Base-by-base conservation (phyloP, 2,113 vertebrate species). In the Diadophis punctatus region DNA sequence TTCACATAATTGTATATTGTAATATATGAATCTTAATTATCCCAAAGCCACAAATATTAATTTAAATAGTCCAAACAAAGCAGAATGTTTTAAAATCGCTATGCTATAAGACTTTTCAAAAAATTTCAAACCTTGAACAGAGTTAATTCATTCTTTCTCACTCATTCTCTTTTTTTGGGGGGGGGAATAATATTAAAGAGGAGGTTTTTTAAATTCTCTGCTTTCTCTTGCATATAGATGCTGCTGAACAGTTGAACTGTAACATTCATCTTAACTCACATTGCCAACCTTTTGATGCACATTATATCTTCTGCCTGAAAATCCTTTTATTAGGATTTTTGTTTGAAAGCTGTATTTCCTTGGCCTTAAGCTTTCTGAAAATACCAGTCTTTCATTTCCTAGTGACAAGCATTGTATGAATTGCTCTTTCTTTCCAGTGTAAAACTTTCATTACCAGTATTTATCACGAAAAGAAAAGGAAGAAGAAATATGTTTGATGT, bases 161-260 rank as follows among this genome's bases (percentile, higher is more conserved):
- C 60, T 68, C 68, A 18, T 34, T 80, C n/a, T 39, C 68, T 39
- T 39, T 80, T 80, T 39, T n/a, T n/a, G n/a, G 18, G 34, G 18
- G 7, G 34, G 18, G 18, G 22, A 80, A 39, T 80, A 94, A 94
- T 55, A 12, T 43, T 46, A 46, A 90, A 30, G 90, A 27, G 5
- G 2, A 51, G 51, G 0, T 39, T 55, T n/a, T 30, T 1, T 86
- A 93, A 92, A 91, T 34, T 30, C 43, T 88, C 63, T 10, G 85
- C 88, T 90, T 94, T 20, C 30, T 30, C 92, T 91, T 94, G 22
- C 88, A 94, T 46, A 90, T 68, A 92, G 88, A 93, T 94, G 90
- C 0, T 46, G 14, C 68, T 48, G 90, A 92, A 11, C 80, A 8
- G 5, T 0, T 92, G 60, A 80, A 93, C 60, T 88, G n/a, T 34